These are phyloP conservation scores for Phrynocephalus guinanensis DNA, from an alignment of 2,797 vertebrate genomes.

Conservation along the genomic window DNA sequence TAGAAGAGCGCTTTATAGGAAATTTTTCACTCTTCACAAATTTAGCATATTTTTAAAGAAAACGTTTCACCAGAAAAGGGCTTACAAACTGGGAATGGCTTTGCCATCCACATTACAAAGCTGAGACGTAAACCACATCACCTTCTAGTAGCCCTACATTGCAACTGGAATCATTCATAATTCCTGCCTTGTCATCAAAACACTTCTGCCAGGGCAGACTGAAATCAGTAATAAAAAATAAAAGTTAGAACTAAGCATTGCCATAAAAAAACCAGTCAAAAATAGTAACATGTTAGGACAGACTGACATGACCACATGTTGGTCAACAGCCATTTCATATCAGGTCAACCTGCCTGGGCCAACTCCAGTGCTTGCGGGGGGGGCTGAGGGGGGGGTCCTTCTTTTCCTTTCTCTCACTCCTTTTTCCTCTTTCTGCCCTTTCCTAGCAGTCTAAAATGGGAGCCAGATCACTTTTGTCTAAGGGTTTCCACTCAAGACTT, in stretches of 20 bases:
- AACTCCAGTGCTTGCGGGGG: too few relatives aligned
- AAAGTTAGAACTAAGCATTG: not conserved
- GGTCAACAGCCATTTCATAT: too few relatives aligned
- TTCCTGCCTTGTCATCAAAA: not conserved
- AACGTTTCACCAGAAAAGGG: not conserved
- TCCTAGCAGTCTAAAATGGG: not conserved
- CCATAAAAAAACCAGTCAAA: not conserved
- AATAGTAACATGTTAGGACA: not conserved
- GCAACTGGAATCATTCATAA: not conserved
- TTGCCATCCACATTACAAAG: rapidly evolving
- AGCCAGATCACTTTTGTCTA: not conserved
- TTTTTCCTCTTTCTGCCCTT: not conserved
- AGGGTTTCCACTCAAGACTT: not conserved
- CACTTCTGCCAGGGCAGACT: not conserved
- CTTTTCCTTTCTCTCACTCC: too few relatives aligned
- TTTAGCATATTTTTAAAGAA: not conserved
- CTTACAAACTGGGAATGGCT: rapidly evolving
- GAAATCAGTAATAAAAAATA: not conserved
- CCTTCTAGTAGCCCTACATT: not conserved
- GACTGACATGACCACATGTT: not conserved
- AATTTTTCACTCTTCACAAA: constrained; percentile 64
- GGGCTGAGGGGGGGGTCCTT: too few relatives aligned
- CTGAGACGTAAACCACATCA: not conserved
- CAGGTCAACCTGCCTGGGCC: too few relatives aligned
- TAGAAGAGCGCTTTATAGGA: constrained; percentile 34